A percentile compares a stretch with the other conserved stretches of the same genome.
phyloP scores from a whole-genome alignment of 2,888 invertebrate genomes.

The Drosophila flavopinicola region DNA sequence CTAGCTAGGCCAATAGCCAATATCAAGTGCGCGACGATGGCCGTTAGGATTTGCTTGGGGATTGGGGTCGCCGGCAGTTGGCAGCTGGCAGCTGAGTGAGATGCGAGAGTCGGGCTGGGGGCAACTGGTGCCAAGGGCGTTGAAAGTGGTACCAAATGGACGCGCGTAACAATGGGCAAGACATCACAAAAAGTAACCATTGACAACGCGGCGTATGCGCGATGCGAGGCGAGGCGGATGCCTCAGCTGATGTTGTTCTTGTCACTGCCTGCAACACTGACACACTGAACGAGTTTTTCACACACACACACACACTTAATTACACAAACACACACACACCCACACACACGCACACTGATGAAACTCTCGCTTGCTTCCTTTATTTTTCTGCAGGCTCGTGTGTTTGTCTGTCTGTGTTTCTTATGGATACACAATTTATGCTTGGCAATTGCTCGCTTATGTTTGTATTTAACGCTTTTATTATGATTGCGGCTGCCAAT shows the following conservation, averaged over 20 bases:
- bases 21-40: conserved; percentile 68
- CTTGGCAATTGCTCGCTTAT: conserved; percentile 62
- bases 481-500: conserved; percentile 35
- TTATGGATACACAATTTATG: conserved; percentile 75
- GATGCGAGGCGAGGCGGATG: conserved; percentile 30
- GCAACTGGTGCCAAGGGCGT: conserved; percentile 71
- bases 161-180: conserved; percentile 17
- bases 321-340: conserved; percentile 9
- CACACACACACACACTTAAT: conserved; percentile 5
- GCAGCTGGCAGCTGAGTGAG: conserved; percentile 4
- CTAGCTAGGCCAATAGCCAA: conserved; percentile 71
- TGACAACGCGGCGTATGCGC: conserved; percentile 76
- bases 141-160: conserved; percentile 16
- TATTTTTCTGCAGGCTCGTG: conserved; percentile 39
- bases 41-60: conserved; percentile 47
- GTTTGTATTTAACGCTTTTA: conserved; percentile 50
- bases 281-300: conserved; percentile 75
- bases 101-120: conserved; percentile 13
- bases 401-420: conserved; percentile 39
- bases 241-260: conserved; percentile 61
- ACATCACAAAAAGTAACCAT: conserved; percentile 49
- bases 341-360: conserved; percentile 17
- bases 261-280: conserved; percentile 65
- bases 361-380: conserved; percentile 44
- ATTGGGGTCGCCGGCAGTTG: conserved; percentile 47